A percentile compares a stretch with the other conserved stretches of the same genome.
Conservation (phyloP, 2,797 vertebrate species). For the Pampus argenteus region DNA sequence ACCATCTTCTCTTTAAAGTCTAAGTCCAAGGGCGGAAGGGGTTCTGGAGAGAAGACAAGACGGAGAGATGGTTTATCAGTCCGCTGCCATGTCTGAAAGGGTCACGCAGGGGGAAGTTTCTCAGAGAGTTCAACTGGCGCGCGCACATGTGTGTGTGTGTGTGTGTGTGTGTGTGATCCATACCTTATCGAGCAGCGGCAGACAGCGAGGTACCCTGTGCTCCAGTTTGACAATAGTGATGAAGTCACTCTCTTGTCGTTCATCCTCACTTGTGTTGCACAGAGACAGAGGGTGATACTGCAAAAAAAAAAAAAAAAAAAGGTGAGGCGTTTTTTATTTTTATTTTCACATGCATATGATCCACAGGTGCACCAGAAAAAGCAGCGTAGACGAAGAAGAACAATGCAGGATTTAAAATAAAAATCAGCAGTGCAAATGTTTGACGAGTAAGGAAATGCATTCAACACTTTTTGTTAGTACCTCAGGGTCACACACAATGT, state of each 20-base stretch:
- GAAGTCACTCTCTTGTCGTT: constrained; percentile 91
- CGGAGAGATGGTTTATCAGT: constrained; percentile 50
- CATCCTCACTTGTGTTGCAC: constrained; percentile 98
- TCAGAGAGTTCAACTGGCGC: constrained; percentile 26
- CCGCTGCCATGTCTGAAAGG: constrained; percentile 48
- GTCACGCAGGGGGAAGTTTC: constrained; percentile 58
- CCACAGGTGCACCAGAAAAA: too few species aligned
- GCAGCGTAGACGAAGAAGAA: too few species aligned
- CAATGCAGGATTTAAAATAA: too few species aligned
- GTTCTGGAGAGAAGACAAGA: constrained; percentile 49
- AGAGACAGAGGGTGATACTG: constrained; percentile 97
- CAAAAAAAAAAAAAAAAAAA: constrained; percentile 7
- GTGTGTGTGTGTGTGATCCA: constrained; percentile 5
- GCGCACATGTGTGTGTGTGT: constrained; percentile 13
- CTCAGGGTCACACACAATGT: too few species aligned
- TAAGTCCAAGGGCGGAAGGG: constrained; percentile 65
- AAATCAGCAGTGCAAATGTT: too few species aligned
- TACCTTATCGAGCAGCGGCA: constrained; percentile 94
- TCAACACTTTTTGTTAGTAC: too few species aligned
- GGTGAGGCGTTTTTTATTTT: too few species aligned
- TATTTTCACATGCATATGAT: too few species aligned
- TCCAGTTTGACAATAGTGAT: constrained; percentile 98
- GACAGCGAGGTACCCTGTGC: constrained; percentile 89
- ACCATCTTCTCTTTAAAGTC: constrained; percentile 68
- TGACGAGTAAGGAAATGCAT: too few species aligned